A percentile compares a stretch with the other conserved stretches of the same genome.
Conservation (phyloP, 2,888 invertebrate genomes). For the Cerastoderma edule region DNA sequence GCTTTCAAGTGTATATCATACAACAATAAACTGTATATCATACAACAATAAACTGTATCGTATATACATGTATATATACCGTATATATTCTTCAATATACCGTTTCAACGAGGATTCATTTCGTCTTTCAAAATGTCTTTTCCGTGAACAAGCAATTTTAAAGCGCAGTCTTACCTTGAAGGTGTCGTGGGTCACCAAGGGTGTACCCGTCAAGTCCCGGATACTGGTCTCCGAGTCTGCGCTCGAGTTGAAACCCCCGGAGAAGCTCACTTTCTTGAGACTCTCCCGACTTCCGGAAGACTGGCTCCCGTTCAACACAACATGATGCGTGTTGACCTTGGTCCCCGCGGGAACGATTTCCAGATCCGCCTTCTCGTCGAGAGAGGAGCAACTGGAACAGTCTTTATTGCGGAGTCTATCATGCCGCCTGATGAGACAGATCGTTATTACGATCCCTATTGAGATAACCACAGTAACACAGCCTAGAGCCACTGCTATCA, state of each 20-base stretch:
- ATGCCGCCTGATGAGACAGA: constrained; percentile 52
- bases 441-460: constrained; percentile 55
- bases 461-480: constrained; percentile 58
- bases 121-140: no score
- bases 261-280: constrained; percentile 60
- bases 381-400: constrained; percentile 21
- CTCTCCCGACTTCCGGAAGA: constrained; percentile 54
- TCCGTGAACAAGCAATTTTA: no score
- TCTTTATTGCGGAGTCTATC: constrained; percentile 41
- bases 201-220: constrained; percentile 44
- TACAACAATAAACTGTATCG: no score
- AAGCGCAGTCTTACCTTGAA: constrained; percentile 55
- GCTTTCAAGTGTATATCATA: no score
- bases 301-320: constrained; percentile 23
- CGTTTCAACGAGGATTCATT: no score
- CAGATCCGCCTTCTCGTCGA: constrained; percentile 38
- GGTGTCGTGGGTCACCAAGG: constrained; percentile 44
- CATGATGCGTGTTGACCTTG: constrained; percentile 36
- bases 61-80: no score
- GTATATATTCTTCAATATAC: no score
- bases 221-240: constrained; percentile 40
- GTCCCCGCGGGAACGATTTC: constrained; percentile 45
- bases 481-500: constrained; percentile 56
- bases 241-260: constrained; percentile 46
- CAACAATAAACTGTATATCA: no score